phyloP scores from a whole-genome alignment of 1,140 invertebrate genomes.

The Triops longicaudatus region DNA sequence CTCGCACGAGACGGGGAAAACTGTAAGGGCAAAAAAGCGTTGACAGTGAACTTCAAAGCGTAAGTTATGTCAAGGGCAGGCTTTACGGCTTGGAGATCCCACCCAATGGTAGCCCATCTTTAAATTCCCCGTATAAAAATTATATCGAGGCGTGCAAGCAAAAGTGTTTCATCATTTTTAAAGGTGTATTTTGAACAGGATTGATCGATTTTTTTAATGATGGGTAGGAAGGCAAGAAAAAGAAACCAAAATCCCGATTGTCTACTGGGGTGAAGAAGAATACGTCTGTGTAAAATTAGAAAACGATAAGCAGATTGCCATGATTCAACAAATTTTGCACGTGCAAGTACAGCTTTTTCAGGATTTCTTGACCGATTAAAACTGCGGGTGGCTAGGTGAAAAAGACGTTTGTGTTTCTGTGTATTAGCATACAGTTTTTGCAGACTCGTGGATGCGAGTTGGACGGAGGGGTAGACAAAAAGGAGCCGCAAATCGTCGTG shows the following conservation, averaged over 20 bases:
- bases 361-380: not conserved
- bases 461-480: not conserved
- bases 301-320: not conserved
- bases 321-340: conserved; percentile 12
- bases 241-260: not conserved
- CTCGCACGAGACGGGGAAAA: not conserved
- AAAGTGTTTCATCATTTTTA: conserved; percentile 1
- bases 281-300: not conserved
- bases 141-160: not conserved
- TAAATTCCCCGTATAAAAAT: not conserved
- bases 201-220: no score
- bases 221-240: no score
- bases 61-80: conserved; percentile 1
- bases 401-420: not conserved
- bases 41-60: not conserved
- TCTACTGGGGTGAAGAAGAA: not conserved
- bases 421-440: not conserved
- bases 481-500: not conserved
- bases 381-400: not conserved
- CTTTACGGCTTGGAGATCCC: not conserved
- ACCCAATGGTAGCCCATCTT: not conserved
- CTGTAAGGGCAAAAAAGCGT: conserved; percentile 7
- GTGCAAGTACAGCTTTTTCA: not conserved
- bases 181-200: not conserved
- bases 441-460: not conserved